phyloP scores from a whole-genome alignment of 1,140 invertebrate species.

The Drosophila kanapiae region DNA sequence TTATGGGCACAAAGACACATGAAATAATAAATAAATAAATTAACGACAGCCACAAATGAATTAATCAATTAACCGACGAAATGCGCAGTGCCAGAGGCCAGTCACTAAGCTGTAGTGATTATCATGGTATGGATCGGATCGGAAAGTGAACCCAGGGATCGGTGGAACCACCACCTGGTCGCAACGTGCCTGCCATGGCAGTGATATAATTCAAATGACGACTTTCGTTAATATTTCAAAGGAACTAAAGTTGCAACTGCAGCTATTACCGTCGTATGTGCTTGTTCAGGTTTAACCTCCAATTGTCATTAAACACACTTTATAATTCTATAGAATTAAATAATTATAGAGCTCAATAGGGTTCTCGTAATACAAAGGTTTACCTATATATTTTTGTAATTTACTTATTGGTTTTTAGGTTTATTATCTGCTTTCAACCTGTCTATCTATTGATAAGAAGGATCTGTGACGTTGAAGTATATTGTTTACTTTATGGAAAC shows the following conservation, averaged over 20 bases:
- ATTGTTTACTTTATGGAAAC: background rate
- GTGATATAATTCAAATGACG: constrained; percentile 42
- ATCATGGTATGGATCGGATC: constrained; percentile 45
- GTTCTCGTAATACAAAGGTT: too few relatives aligned
- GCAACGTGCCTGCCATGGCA: constrained; percentile 38
- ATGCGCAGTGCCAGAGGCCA: constrained; percentile 43
- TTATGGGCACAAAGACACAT: constrained; percentile 54
- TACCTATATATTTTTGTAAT: background rate
- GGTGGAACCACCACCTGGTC: constrained; percentile 4
- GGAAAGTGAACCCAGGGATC: constrained; percentile 3
- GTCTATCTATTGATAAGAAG: constrained; percentile 7
- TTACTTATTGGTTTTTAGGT: too few relatives aligned
- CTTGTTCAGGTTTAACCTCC: constrained; percentile 4
- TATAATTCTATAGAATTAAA: background rate
- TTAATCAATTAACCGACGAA: constrained; percentile 53
- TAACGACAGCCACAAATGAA: constrained; percentile 40
- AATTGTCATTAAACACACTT: constrained; percentile 1
- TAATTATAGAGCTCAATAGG: too few relatives aligned
- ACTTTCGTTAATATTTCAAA: constrained; percentile 18
- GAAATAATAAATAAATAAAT: constrained; percentile 19
- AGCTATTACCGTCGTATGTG: constrained; percentile 10
- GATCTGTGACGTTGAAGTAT: constrained; percentile 3
- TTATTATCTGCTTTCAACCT: background rate
- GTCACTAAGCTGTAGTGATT: constrained; percentile 34
- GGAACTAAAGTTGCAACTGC: constrained; percentile 13